phyloP scores from a whole-genome alignment of 2,113 vertebrate species.

The Mastomys coucha region DNA sequence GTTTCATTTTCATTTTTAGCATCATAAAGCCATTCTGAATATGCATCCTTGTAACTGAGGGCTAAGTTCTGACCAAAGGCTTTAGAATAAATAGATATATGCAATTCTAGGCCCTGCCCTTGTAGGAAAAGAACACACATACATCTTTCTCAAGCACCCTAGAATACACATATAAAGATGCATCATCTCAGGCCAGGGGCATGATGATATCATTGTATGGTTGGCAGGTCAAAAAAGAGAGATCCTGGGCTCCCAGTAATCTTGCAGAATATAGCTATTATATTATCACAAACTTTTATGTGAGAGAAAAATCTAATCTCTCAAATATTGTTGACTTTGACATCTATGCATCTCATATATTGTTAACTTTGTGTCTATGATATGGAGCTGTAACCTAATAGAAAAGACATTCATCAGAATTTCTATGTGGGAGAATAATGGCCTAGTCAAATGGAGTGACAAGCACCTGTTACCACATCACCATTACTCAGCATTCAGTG shows the following conservation, averaged over 20 bases:
- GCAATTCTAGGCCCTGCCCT: background rate
- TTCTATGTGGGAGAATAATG: background rate
- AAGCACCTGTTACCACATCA: background rate
- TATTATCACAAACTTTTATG: background rate
- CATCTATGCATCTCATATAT: too few species aligned
- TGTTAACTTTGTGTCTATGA: constrained; percentile 7
- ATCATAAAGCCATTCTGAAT: background rate
- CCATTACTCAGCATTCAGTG: background rate
- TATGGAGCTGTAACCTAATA: background rate
- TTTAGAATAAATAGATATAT: background rate
- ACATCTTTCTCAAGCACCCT: background rate
- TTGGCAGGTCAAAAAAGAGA: background rate
- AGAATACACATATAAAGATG: background rate
- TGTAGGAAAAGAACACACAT: background rate
- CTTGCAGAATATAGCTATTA: background rate
- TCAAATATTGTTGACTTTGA: background rate
- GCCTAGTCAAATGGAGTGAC: background rate
- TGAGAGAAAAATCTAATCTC: background rate
- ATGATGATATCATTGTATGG: background rate
- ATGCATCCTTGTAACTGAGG: background rate
- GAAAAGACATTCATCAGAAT: background rate
- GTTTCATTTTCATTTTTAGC: background rate
- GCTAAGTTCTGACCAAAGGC: background rate
- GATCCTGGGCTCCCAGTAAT: background rate
- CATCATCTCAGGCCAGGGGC: background rate